Evolutionary conservation across 1,140 invertebrate species (phyloP).

Genomic region (Drosophila seguyi): DNA sequence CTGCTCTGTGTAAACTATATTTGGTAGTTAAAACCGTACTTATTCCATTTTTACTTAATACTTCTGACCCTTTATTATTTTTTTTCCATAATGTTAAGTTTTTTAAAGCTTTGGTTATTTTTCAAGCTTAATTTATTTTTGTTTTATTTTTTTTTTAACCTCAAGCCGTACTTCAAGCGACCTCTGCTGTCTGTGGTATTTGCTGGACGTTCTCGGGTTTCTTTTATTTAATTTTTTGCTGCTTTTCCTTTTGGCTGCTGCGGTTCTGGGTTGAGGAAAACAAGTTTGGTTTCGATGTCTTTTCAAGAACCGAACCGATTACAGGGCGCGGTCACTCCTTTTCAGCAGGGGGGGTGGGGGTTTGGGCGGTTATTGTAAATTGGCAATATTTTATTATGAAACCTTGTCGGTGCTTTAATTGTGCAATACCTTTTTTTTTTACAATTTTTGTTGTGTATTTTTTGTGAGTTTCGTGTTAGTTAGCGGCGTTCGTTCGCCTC

Average conservation of each 20-base stretch:
- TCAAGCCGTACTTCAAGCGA: not conserved
- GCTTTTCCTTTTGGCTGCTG: conserved; percentile 23
- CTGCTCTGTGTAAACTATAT: not conserved
- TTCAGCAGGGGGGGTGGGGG: not conserved
- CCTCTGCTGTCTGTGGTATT: not conserved
- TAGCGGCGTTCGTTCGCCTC: conserved; percentile 11
- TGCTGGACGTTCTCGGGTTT: conserved; percentile 34
- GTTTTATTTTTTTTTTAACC: not conserved
- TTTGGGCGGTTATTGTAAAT: conserved; percentile 56
- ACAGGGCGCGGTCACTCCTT: conserved; percentile 22
- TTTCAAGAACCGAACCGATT: conserved; percentile 51
- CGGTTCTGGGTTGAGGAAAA: conserved; percentile 49
- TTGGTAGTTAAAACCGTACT: too few relatives aligned
- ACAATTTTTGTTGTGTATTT: not conserved
- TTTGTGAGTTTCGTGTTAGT: conserved; percentile 10
- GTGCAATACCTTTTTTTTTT: conserved; percentile 52
- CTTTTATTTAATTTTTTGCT: conserved; percentile 16
- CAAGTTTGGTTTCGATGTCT: conserved; percentile 42
- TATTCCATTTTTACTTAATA: too few relatives aligned
- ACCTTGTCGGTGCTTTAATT: conserved; percentile 61
- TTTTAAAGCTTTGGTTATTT: too few relatives aligned
- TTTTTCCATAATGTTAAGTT: too few relatives aligned
- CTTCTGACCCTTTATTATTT: too few relatives aligned
- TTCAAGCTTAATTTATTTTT: not conserved
- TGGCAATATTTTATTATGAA: conserved; percentile 77